These are phyloP conservation scores for Cataglyphis altisquamis DNA, from an alignment of 2,888 invertebrate genomes.

Conservation along the genomic window DNA sequence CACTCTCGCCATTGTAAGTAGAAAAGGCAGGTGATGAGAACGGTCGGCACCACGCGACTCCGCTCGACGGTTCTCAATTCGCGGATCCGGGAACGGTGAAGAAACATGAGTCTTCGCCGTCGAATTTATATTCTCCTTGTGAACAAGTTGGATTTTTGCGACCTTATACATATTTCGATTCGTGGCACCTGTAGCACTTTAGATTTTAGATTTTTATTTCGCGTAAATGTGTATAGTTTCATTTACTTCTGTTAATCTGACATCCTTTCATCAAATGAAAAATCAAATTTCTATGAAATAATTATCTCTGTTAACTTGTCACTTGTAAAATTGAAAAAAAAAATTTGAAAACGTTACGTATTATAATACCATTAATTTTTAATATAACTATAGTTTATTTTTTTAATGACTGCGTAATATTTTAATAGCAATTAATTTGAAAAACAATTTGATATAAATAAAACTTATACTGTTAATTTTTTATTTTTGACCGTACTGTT, in stretches of 20 bases:
- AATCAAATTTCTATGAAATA: no score
- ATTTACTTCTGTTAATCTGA: background rate
- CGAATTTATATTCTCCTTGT: background rate
- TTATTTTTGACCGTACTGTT: background rate
- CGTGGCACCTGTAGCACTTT: background rate
- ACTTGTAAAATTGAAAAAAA: no score
- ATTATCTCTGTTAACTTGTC: no score
- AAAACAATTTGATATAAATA: background rate
- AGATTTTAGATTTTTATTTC: background rate
- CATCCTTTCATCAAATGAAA: background rate
- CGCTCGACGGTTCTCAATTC: conserved; percentile 78
- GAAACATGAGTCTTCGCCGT: conserved; percentile 4
- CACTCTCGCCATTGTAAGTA: conserved; percentile 80
- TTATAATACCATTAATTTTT: no score
- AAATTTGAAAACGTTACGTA: no score
- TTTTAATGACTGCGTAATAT: background rate
- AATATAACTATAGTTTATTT: no score
- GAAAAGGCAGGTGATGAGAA: conserved; percentile 85
- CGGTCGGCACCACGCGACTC: conserved; percentile 86
- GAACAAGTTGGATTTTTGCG: conserved; percentile 31
- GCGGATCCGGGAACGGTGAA: conserved; percentile 14
- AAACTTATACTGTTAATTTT: background rate
- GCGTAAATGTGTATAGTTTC: background rate
- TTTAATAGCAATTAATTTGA: background rate
- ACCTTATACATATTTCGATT: conserved; percentile 5